phyloP scores from a whole-genome alignment of 1,140 invertebrate species.

The Nymphalis io region DNA sequence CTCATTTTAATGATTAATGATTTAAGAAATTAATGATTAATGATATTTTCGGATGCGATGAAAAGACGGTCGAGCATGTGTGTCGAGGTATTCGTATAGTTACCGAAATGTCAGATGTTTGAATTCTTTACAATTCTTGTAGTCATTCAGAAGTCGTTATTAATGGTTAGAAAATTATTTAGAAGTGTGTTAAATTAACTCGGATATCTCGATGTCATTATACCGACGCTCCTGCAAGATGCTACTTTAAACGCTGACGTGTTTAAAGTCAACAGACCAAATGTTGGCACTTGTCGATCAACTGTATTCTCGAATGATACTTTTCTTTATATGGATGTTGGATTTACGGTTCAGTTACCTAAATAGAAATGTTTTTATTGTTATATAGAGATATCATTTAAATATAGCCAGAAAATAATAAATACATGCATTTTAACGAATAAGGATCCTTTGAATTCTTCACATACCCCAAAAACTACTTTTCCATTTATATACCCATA shows the following conservation, averaged over 20 bases:
- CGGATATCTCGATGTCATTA: constrained; percentile 27
- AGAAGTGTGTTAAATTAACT: constrained; percentile 28
- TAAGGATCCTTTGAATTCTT: too few species aligned
- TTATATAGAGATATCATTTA: too few species aligned
- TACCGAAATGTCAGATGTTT: constrained; percentile 59
- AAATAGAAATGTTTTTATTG: too few species aligned
- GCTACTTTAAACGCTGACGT: neutral
- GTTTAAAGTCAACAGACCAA: too few species aligned
- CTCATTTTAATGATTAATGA: constrained; percentile 78
- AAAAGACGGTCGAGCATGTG: constrained; percentile 67
- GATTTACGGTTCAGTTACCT: too few species aligned
- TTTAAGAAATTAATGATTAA: constrained; percentile 67
- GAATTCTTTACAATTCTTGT: constrained; percentile 68
- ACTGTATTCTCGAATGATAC: too few species aligned
- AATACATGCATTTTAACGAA: too few species aligned
- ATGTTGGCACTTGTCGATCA: too few species aligned
- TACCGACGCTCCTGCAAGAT: neutral
- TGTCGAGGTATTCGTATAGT: constrained; percentile 49
- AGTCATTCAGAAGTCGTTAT: constrained; percentile 68
- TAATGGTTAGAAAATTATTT: constrained; percentile 58
- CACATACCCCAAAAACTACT: too few species aligned
- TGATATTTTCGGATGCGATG: constrained; percentile 60
- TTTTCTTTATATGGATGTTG: too few species aligned
- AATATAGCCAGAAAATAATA: too few species aligned
- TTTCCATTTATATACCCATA: too few species aligned